Evolutionary conservation across 2,113 vertebrate genomes (phyloP).

Genomic region (Gorsachius goisagi): DNA sequence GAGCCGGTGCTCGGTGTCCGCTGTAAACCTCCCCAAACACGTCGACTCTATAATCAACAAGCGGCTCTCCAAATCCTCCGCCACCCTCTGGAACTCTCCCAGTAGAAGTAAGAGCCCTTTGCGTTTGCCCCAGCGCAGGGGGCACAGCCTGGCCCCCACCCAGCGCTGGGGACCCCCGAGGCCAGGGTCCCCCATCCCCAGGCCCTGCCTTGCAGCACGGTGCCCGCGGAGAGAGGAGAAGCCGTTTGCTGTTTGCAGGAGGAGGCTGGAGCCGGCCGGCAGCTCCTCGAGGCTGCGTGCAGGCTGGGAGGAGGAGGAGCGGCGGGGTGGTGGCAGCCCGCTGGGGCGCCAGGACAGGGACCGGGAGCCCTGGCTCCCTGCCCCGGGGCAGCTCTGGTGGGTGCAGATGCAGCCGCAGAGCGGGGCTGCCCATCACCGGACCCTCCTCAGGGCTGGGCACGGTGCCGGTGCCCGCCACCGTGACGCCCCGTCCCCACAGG

Average conservation of each 20-base stretch:
- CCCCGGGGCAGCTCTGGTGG: not conserved
- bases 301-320: not conserved
- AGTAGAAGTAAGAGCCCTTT: conserved; percentile 95
- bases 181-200: conserved; percentile 3
- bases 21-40: conserved; percentile 99
- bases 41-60: conserved; percentile 99
- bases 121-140: conserved; percentile 54
- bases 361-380: not conserved
- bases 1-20: conserved; percentile 97
- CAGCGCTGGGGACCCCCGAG: conserved; percentile 10
- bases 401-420: not conserved
- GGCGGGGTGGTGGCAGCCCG: not conserved
- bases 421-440: not conserved
- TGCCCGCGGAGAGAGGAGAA: conserved; percentile 39
- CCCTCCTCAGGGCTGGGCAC: not conserved
- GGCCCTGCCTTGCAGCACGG: conserved; percentile 25
- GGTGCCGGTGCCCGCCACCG: not conserved
- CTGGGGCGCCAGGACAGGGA: not conserved
- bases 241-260: conserved; percentile 36
- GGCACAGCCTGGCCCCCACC: conserved; percentile 45
- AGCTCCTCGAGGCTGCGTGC: not conserved
- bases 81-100: conserved; percentile 99
- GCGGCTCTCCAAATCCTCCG: conserved; percentile 99
- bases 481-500: not conserved
- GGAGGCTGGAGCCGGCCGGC: not conserved